Percentiles rank a stretch among this genome's conserved stretches.
phyloP scores from a whole-genome alignment of 2,113 vertebrate species.

The Onychostruthus taczanowskii region DNA sequence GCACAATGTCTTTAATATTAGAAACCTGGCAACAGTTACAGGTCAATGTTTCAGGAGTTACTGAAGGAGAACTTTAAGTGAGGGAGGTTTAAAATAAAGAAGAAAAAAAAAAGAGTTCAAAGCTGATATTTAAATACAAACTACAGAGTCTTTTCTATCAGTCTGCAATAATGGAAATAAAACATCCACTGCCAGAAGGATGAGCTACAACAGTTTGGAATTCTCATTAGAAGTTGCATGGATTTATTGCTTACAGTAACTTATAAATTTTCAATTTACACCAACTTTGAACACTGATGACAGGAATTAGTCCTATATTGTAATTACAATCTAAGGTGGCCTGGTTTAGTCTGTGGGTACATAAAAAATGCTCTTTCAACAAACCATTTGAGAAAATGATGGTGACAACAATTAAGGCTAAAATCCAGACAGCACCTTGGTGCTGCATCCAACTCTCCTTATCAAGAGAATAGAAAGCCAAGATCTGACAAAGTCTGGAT shows the following conservation, averaged over 20 bases:
- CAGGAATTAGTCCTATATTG: not conserved
- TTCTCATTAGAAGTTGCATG: not conserved
- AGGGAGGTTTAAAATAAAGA: not conserved
- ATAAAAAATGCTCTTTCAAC: not conserved
- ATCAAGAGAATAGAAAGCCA: fast-evolving
- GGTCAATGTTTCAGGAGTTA: not conserved
- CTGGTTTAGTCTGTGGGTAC: not conserved
- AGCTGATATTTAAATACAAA: not conserved
- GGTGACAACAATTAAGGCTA: not conserved
- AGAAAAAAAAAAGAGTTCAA: not conserved
- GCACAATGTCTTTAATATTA: not conserved
- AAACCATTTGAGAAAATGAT: not conserved
- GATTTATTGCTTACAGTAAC: not conserved
- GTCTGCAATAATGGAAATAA: not conserved
- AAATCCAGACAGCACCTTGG: not conserved
- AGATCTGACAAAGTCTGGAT: not conserved
- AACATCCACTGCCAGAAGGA: not conserved
- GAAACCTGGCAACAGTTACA: not conserved
- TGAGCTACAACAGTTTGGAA: not conserved
- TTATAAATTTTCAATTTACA: not conserved
- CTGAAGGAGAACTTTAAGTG: not conserved
- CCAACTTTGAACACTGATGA: not conserved
- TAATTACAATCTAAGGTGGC: not conserved
- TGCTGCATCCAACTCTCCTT: not conserved
- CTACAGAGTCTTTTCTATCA: not conserved